Evolutionary conservation across 2,113 vertebrate genomes (phyloP).

Genomic region (Dipodomys ordii): DNA sequence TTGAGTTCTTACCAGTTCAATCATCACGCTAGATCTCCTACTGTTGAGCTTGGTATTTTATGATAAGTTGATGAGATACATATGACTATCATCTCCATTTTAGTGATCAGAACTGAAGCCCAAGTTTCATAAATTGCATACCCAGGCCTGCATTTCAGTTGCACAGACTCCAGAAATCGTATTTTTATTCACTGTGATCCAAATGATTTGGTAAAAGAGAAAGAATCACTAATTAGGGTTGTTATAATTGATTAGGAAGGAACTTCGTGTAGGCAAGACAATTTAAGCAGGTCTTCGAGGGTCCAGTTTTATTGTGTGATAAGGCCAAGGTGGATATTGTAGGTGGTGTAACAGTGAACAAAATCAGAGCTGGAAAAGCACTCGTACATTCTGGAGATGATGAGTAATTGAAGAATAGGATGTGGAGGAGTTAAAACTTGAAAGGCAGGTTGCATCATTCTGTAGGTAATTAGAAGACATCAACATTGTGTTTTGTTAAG

Average conservation of each 20-base stretch:
- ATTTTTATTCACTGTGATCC: not conserved
- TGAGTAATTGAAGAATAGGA: constrained; percentile 52
- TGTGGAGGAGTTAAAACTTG: constrained; percentile 48
- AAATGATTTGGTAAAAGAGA: not conserved
- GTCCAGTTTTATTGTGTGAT: constrained; percentile 18
- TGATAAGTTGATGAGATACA: not conserved
- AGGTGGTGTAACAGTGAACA: constrained; percentile 31
- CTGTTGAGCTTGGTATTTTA: not conserved
- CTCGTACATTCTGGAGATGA: not conserved
- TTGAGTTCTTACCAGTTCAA: not conserved
- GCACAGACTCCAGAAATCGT: not conserved
- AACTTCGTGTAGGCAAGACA: not conserved
- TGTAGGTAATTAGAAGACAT: constrained; percentile 35
- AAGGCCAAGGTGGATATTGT: not conserved
- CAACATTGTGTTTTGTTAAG: constrained; percentile 4
- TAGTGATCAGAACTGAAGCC: not conserved
- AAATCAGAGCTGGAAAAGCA: constrained; percentile 33
- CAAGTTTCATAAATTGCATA: not conserved
- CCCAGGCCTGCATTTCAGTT: not conserved
- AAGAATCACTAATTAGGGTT: not conserved
- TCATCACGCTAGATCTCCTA: not conserved
- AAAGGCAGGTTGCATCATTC: constrained; percentile 29
- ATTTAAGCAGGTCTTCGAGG: not conserved
- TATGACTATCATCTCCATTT: not conserved
- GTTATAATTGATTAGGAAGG: not conserved